phyloP scores from a whole-genome alignment of 2,113 vertebrate genomes.

The Stigmatopora argus region DNA sequence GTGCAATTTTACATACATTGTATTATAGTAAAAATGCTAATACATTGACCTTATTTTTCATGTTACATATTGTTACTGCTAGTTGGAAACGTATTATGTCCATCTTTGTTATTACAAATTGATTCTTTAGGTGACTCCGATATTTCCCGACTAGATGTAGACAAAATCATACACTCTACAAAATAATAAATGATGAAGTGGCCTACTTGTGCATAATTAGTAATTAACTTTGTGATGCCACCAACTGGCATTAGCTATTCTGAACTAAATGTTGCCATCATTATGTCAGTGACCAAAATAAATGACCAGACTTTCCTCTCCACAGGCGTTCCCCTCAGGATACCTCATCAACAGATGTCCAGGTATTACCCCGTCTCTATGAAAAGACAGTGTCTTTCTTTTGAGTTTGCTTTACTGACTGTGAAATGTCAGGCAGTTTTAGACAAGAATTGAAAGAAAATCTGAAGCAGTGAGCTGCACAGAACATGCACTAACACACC shows the following conservation, averaged over 20 bases:
- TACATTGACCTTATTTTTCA: background rate
- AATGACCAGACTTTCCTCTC: slow-evolving; percentile 47
- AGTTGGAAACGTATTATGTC: background rate
- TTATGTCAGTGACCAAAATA: slow-evolving; percentile 43
- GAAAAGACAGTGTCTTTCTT: slow-evolving; percentile 28
- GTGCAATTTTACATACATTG: background rate
- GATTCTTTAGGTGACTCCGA: background rate
- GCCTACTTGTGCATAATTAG: background rate
- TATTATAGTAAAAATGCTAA: background rate
- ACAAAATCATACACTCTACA: background rate
- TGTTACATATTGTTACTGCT: background rate
- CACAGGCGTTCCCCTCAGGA: slow-evolving; percentile 41
- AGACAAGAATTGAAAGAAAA: slow-evolving; percentile 26
- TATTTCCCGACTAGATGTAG: background rate
- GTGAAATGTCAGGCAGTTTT: slow-evolving; percentile 53
- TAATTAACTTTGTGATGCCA: background rate
- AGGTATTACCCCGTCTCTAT: slow-evolving; percentile 52
- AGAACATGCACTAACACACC: slow-evolving; percentile 15
- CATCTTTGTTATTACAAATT: background rate
- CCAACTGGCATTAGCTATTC: slow-evolving; percentile 15
- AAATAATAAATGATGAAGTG: background rate
- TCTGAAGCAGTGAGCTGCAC: slow-evolving; percentile 25
- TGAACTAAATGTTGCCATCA: slow-evolving; percentile 14
- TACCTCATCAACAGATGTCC: slow-evolving; percentile 53
- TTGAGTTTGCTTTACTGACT: slow-evolving; percentile 34